Base-by-base conservation (phyloP, 2,797 vertebrate genomes). In the Pseudochirops cupreus region DNA sequence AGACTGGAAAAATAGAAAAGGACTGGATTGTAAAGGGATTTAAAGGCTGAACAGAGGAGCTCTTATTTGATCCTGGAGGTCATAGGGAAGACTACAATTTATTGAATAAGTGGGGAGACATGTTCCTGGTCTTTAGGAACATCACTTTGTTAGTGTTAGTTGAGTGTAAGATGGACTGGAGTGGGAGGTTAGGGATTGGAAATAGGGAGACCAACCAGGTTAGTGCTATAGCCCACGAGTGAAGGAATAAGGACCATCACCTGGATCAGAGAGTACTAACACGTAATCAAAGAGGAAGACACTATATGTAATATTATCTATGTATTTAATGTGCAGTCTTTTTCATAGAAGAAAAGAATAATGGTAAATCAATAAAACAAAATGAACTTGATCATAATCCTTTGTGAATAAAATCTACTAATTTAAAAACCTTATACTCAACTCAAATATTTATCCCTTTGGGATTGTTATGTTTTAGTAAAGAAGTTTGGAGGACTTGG, bases 401-500 rank as follows among this genome's bases (percentile, higher is more conserved):
- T 91, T 39, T 24, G 13, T 67, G 33, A 91, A 14, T 91, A 33
- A 2, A 87, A 3, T 95, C 28, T 74, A 11, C 90, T 94, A 13
- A 67, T 82, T 24, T 82, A 46, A 39, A n/a, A 33, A 4, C n/a
- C 39, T 26, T 90, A 10, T 39, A 16, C 21, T 57, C 55, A 90
- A 3, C 46, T 57, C 57, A 90, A 5, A 55, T 56, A 39, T 82
- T 21, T 0, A 55, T 92, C 46, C 58, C 90, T 92, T 92, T 94
- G 12, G n/a, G 10, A 53, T 9, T 53, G 13, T 92, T 89, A 1
- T 89, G 18, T 92, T 96, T 53, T 93, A 33, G 29, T 18, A 95
- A n/a, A 92, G n/a, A 91, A 90, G 50, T 58, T 53, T 67, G 90
- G 91, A 57, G 12, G 39, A n/a, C 16, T 94, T 93, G 90, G 31